Evolutionary conservation across 2,113 vertebrate genomes (phyloP), one percentile per base, ranked within the genome.

Genomic region (Zootoca vivipara): DNA sequence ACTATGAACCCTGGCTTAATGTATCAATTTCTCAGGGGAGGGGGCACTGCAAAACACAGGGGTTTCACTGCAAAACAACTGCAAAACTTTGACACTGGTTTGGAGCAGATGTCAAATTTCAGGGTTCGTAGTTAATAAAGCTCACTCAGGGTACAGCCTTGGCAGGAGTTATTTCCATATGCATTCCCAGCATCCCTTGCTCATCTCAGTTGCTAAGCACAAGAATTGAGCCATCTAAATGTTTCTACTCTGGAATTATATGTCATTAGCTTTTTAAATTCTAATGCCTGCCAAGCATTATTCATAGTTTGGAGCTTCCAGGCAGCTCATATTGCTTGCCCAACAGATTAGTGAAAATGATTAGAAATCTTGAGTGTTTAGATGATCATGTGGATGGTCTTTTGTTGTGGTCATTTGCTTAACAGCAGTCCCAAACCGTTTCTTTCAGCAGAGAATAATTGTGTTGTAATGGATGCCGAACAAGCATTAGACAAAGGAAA

Each of bases 221-320:
- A 52, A 2, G 38, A 87, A 75, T 75, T 79, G 4, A 89, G 79
- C 84, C 85, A 58, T 35, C 65, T 78, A 78, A 78, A 64, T 90
- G 56, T 33, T 84, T 92, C 35, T 13, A 78, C 24, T 89, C 46
- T 92, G 40, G 2, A 85, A 89, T 75, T 69, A 16, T 16, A 15
- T 85, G n/a, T 52, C 83, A 22, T 78, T 82, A 67, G 22, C 26
- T 56, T 78, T 22, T 58, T n/a, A 56, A 56, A 78, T 78, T 79
- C 30, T 18, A 0, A 4, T 75, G 30, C 64, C 28, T 64, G 26
- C 3, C 8, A 0, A 0, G 12, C 46, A 73, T 7, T 0, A 3
- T 3, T 89, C 79, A 89, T 35, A 18, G 16, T 74, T 4, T 84
- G 70, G 73, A 4, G 83, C 75, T 24, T 83, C 93, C 88, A 85